These are phyloP conservation scores for Thymelicus sylvestris DNA, from an alignment of 2,888 invertebrate genomes.

Conservation along the genomic window DNA sequence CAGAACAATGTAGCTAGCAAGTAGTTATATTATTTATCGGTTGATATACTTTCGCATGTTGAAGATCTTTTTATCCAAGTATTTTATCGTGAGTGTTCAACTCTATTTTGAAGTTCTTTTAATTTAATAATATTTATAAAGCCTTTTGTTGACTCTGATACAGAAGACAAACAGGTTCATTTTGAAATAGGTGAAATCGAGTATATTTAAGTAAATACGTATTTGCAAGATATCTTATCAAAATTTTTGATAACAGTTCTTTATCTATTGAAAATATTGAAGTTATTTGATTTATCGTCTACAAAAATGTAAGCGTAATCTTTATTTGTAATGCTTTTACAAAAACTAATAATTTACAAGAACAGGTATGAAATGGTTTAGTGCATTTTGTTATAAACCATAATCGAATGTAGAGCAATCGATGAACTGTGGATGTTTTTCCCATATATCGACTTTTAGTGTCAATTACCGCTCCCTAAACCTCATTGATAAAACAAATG, in stretches of 20 bases:
- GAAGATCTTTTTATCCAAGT: no score
- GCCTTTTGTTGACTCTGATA: background rate
- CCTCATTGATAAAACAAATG: slow-evolving; percentile 5
- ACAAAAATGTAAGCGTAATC: background rate
- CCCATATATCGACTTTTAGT: background rate
- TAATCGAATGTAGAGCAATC: no score
- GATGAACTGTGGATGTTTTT: background rate
- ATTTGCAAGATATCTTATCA: slow-evolving; percentile 36
- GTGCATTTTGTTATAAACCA: no score
- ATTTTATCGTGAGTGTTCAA: no score
- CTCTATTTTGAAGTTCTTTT: no score
- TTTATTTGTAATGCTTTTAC: no score
- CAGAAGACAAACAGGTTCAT: background rate
- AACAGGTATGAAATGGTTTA: no score
- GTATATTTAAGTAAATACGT: background rate
- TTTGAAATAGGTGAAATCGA: background rate
- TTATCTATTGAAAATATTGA: background rate
- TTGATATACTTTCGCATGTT: no score
- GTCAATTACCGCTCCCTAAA: slow-evolving; percentile 2
- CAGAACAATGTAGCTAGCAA: no score
- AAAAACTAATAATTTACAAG: no score
- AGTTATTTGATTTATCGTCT: slow-evolving; percentile 1
- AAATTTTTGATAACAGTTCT: slow-evolving; percentile 44
- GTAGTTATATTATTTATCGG: no score
- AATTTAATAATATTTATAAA: background rate